Evolutionary conservation across 2,113 vertebrate species (phyloP), one percentile per base, ranked within the genome.

Genomic region (Furnarius figulus): DNA sequence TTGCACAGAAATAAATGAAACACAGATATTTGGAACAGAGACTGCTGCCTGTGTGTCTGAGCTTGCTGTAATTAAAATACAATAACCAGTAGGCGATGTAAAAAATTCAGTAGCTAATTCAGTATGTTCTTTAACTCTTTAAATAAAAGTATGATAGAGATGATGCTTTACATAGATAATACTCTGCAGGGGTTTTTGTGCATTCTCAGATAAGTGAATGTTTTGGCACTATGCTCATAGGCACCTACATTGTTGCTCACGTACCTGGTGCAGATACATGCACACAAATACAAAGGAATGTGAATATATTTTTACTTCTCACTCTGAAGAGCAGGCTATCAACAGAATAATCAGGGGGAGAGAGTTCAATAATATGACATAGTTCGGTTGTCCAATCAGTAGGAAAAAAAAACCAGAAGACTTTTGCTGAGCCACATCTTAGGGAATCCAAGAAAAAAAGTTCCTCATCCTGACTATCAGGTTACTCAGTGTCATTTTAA

Each of bases 1-100:
- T 98, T 98, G 97, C 97, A 80, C 93, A 71, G 98, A 97, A 98
- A 98, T 98, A 98, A 98, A 98, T 98, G 98, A 98, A 98, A 98
- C 96, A 82, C 97, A 98, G 98, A 98, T 98, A 97, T 98, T 98
- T 97, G 97, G 97, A 98, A 97, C 97, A 97, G 97, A 98, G 97
- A 85, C 97, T 98, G 97, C 98, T 97, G 97, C 98, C 97, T 98
- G 93, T 97, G 97, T 97, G 97, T 97, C 97, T 98, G 72, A 97
- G 93, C 89, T 96, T 92, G 94, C 96, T 97, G 97, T 97, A 97
- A 98, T 98, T 98, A 98, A 98, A 98, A 98, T 97, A 97, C 97
- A 98, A 98, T 98, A 98, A 98, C 95, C 97, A 97, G 97, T 96
- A 97, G 97, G 96, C 65, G 77, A 97, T 95, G 95, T 97, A 94